Base-by-base conservation (phyloP, 2,797 vertebrate genomes). In the Huso huso region DNA sequence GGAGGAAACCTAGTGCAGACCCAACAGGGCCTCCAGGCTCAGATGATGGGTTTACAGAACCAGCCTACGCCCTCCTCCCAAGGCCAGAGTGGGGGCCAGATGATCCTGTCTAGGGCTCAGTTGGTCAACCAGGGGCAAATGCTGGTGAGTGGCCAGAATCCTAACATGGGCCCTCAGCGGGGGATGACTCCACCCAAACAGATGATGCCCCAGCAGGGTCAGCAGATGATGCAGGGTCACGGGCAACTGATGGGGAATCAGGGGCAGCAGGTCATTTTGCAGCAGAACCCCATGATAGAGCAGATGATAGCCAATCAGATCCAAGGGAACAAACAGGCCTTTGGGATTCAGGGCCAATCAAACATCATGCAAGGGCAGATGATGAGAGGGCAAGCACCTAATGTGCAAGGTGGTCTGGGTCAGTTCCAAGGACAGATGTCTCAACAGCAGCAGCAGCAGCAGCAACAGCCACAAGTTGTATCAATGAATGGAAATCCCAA, bases 151-250 rank as follows among this genome's bases (percentile, higher is more conserved):
- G 73, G 87, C 68, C 90, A 90, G 61, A 87, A 81, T 81, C 88
- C 88, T 82, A 89, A 84, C 86, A 87, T 94, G 74, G 93, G 93
- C 76, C 86, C 87, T 11, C 90, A 89, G 81, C 94, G 94, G 75
- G 94, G 94, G 71, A 96, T 98, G 92, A 98, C 95, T 70, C 95
- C 96, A 77, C 95, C 97, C 71, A 99, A 98, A 84, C 95, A 96
- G 75, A 92, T 98, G 91, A 93, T 97, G 83, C 88, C 95, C 78
- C 93, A 94, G 70, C 95, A 95, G 85, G 93, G 93, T 82, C 94
- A 94, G 77, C 94, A 93, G 81, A 91, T 95, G 87, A 94, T 97
- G 92, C 89, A 93, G 71, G 86, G 91, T 76, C 95, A 97, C 86
- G 93, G 89, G 84, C 95, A 97, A 87, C 91, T 98, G 88, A 89